Conservation (phyloP, 2,888 invertebrate species). For the Cataglyphis rosenhaueri region DNA sequence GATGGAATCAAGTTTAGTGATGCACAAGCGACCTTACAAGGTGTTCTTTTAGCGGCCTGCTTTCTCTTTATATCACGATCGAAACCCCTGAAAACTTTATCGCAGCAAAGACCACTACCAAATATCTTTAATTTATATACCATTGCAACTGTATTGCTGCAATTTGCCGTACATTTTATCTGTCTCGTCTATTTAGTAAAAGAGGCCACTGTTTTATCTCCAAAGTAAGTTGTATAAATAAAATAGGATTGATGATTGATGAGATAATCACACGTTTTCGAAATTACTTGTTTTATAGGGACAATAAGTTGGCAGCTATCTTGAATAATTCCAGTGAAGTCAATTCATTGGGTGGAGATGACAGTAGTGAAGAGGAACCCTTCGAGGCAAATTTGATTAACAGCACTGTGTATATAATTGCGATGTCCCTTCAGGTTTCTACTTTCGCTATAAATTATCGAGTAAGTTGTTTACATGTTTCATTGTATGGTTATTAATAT, state of each 20-base stretch:
- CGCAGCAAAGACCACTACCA: slow-evolving; percentile 97
- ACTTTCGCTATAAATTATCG: slow-evolving; percentile 99
- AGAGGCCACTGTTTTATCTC: slow-evolving; percentile 91
- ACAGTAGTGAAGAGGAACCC: slow-evolving; percentile 91
- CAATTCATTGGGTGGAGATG: slow-evolving; percentile 86
- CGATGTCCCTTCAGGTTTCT: slow-evolving; percentile 98
- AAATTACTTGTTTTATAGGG: slow-evolving; percentile 83
- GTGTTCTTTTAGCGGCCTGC: slow-evolving; percentile 97
- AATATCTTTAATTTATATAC: slow-evolving; percentile 99
- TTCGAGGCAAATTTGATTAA: slow-evolving; percentile 98
- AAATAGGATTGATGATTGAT: neutral
- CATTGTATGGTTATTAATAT: neutral
- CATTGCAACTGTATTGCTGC: slow-evolving; percentile 96
- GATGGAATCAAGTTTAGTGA: slow-evolving; percentile 99
- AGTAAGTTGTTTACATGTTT: slow-evolving; percentile 87
- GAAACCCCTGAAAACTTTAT: slow-evolving; percentile 97
- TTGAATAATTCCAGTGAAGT: slow-evolving; percentile 66
- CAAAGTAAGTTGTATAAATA: slow-evolving; percentile 86
- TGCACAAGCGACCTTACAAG: slow-evolving; percentile 98
- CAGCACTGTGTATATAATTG: slow-evolving; percentile 99
- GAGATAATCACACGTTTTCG: neutral
- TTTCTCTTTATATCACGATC: slow-evolving; percentile 99
- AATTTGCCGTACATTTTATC: slow-evolving; percentile 97
- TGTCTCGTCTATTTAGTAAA: slow-evolving; percentile 96
- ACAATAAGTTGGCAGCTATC: slow-evolving; percentile 85